These are phyloP conservation scores for Pantherophis guttatus DNA, from an alignment of 2,113 vertebrate genomes.

Conservation along the genomic window DNA sequence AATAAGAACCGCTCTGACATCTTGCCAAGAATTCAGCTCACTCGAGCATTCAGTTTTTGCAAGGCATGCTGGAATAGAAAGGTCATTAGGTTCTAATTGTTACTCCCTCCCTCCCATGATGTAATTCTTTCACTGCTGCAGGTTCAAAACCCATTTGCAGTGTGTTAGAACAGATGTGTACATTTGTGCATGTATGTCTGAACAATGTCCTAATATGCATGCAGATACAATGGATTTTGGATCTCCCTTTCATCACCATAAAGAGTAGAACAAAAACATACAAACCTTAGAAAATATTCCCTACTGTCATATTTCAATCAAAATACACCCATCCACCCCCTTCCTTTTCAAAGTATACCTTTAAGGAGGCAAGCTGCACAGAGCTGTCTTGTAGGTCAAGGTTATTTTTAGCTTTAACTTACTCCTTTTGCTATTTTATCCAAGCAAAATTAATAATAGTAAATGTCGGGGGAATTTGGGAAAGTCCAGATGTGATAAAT, in stretches of 20 bases:
- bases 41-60: not conserved
- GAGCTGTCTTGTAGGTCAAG: not conserved
- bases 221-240: not conserved
- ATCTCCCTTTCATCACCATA: not conserved
- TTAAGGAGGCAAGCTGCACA: slow-evolving; percentile 10
- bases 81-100: slow-evolving; percentile 30
- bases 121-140: not conserved
- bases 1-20: not conserved
- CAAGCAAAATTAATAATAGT: slow-evolving; percentile 33
- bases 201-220: not conserved
- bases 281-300: accelerated
- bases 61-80: not conserved
- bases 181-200: not conserved
- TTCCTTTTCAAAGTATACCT: not conserved
- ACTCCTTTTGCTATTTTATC: slow-evolving; percentile 29
- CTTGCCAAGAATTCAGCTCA: slow-evolving; percentile 13
- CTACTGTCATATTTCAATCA: not conserved
- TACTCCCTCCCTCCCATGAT: not conserved
- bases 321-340: not conserved
- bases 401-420: slow-evolving; percentile 39
- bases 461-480: slow-evolving; percentile 12
- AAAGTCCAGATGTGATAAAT: slow-evolving; percentile 33
- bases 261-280: not conserved
- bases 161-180: not conserved
- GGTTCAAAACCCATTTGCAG: not conserved